Base-by-base conservation (phyloP, 1,140 invertebrate genomes). In the Calycopis cecrops region DNA sequence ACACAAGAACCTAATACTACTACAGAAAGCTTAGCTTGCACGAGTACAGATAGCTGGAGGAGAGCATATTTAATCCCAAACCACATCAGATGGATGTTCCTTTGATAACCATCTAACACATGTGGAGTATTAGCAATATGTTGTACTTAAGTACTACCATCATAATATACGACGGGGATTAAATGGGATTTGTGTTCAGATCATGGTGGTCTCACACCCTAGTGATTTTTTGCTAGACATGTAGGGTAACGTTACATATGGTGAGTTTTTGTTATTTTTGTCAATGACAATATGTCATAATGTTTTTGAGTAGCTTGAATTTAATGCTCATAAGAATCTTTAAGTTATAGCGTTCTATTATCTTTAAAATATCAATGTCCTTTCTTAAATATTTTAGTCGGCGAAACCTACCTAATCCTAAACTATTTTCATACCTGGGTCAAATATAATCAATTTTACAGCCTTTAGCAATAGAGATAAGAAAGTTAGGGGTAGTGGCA, bases 81-180 rank as follows among this genome's bases (percentile, higher is more conserved):
- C 34, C 7, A 49, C 21, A 49, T 8, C 28, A 34, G 12, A 6
- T 38, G 10, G 49, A 52, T 47, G 60, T 59, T 42, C 44, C 35
- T 12, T 40, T 48, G 55, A 65, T 65, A 35, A 37, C 18, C 12
- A 33, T 33, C n/a, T 35, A 73, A 68, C 79, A 85, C 79, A 83
- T 85, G 79, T 83, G 66, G 63, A 60, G 79, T 55, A 77, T 82
- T 79, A 85, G 67, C 63, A 67, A 70, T 71, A 73, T 67, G 64
- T 71, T 62, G 57, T 59, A 73, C 66, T 76, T 73, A 81, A 81
- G 76, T 71, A 73, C 76, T 62, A 71, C 74, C 65, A 83, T 85
- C 79, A 82, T 77, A 83, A 85, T 80, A 79, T 76, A 77, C 68
- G 70, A 59, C 49, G 48, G 62, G 74, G 77, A 81, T 84, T 40